Conservation (phyloP, 2,113 vertebrate genomes). For the Delphinus delphis region DNA sequence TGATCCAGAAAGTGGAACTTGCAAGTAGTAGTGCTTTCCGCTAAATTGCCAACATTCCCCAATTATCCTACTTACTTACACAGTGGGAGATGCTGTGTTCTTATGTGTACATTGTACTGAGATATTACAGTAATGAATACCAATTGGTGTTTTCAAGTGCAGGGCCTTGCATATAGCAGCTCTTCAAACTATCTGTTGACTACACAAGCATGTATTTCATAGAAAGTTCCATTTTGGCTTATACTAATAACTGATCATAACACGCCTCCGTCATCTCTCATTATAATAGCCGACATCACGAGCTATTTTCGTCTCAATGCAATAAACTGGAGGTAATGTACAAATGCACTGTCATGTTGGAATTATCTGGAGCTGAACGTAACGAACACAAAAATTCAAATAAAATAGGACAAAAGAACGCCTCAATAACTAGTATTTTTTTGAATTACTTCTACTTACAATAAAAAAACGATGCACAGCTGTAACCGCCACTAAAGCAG, state of each 20-base stretch:
- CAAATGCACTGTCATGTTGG: neutral
- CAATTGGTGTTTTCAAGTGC: neutral
- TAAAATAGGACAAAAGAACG: neutral
- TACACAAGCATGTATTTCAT: neutral
- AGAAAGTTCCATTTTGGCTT: neutral
- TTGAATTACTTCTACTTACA: neutral
- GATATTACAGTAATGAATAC: neutral
- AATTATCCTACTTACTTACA: neutral
- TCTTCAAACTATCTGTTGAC: neutral
- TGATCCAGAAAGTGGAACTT: neutral
- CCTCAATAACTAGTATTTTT: neutral
- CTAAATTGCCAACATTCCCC: neutral
- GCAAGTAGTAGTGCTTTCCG: neutral
- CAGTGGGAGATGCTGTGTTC: neutral
- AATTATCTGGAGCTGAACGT: neutral
- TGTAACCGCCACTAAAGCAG: neutral
- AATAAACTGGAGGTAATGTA: neutral
- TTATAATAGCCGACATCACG: neutral
- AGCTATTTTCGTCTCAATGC: neutral
- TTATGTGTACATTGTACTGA: neutral
- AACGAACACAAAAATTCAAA: slow-evolving; percentile 18
- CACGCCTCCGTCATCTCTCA: neutral
- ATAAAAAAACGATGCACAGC: neutral
- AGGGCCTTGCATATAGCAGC: neutral
- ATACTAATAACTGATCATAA: neutral